Percentiles rank a stretch among this genome's conserved stretches.
phyloP scores from a whole-genome alignment of 2,888 invertebrate genomes.

The Epirrita christyi region DNA sequence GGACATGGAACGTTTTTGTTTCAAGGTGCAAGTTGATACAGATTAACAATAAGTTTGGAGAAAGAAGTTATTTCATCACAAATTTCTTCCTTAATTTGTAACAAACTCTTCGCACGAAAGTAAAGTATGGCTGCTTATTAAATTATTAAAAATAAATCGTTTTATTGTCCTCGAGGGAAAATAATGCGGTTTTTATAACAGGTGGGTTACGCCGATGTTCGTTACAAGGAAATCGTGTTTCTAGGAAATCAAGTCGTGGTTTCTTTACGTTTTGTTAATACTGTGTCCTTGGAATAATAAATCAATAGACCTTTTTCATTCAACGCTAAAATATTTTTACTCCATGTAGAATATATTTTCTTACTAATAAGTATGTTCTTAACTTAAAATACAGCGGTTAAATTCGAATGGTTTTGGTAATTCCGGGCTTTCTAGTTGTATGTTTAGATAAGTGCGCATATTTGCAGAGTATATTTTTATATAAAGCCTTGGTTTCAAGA shows the following conservation, averaged over 20 bases:
- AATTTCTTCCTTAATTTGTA: too few relatives aligned
- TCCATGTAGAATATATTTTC: constrained; percentile 2
- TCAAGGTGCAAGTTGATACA: not conserved
- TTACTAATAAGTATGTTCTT: not conserved
- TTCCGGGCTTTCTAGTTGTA: not conserved
- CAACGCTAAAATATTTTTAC: constrained; percentile 7
- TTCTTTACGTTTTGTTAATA: constrained; percentile 30
- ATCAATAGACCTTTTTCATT: constrained; percentile 29
- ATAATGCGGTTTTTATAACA: constrained; percentile 31
- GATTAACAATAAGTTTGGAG: not conserved
- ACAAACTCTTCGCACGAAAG: constrained; percentile 10
- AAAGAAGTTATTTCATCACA: not conserved
- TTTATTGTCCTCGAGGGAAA: constrained; percentile 32
- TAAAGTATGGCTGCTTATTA: constrained; percentile 23
- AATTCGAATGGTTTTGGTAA: constrained; percentile 1
- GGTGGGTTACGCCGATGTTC: constrained; percentile 24
- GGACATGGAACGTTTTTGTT: constrained; percentile 4
- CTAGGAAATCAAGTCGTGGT: constrained; percentile 26
- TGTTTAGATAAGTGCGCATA: constrained; percentile 7
- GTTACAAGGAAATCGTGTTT: constrained; percentile 30
- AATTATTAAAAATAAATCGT: constrained; percentile 29
- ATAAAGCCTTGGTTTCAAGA: constrained; percentile 11
- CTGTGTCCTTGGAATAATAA: constrained; percentile 34
- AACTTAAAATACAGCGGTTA: too few relatives aligned
- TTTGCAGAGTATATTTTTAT: constrained; percentile 29